These are phyloP conservation scores for Apodemus speciosus DNA, from an alignment of 2,113 vertebrate genomes.

Conservation along the genomic window DNA sequence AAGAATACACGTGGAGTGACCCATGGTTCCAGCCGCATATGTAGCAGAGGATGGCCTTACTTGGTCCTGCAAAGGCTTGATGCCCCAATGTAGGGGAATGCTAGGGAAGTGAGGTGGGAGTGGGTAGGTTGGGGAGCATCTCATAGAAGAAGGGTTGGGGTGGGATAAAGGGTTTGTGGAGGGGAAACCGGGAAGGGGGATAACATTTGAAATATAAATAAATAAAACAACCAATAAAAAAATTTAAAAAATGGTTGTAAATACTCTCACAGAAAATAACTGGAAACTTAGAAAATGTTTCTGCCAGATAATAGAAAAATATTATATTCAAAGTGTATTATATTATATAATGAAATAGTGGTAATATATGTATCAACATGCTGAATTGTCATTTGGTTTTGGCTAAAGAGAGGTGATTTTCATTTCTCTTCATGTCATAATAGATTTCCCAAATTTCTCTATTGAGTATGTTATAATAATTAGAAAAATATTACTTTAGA, in stretches of 20 bases:
- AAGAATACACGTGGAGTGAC: no score
- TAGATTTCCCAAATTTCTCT: constrained; percentile 5
- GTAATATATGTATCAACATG: background rate
- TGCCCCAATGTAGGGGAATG: no score
- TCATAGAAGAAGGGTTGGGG: no score
- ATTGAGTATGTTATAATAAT: constrained; percentile 16
- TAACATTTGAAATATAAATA: no score
- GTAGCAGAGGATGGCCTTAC: no score
- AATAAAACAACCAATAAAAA: no score
- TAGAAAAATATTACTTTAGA: constrained; percentile 8
- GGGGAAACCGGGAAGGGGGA: no score
- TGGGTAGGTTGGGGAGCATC: no score
- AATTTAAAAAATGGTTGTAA: background rate
- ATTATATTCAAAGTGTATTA: constrained; percentile 3
- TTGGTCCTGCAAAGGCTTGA: no score
- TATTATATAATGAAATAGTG: background rate
- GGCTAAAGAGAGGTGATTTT: background rate
- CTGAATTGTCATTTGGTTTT: background rate
- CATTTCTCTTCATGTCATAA: constrained; percentile 14
- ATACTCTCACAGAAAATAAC: constrained; percentile 21
- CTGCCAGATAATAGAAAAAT: background rate
- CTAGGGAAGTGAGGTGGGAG: no score
- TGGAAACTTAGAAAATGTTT: background rate
- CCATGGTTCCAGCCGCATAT: no score
- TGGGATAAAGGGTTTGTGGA: no score